Conservation (phyloP, 2,888 invertebrate species). For the Mechanitis mazaeus region DNA sequence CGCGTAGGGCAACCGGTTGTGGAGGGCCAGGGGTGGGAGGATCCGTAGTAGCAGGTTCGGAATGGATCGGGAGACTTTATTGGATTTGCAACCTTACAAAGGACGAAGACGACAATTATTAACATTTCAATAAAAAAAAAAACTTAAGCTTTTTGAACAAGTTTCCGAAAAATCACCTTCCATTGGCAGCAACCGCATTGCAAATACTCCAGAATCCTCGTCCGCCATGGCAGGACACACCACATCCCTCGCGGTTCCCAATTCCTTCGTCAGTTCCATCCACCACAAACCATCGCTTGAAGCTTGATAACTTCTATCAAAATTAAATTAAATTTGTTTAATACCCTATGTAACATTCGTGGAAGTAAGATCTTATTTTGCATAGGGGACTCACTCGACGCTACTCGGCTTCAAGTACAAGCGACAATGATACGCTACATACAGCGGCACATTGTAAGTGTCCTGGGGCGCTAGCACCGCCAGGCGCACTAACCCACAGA, state of each 20-base stretch:
- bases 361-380: slow-evolving; percentile 4
- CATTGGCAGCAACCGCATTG: slow-evolving; percentile 78
- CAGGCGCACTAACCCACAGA: slow-evolving; percentile 83
- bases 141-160: not conserved
- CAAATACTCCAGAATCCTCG: slow-evolving; percentile 78
- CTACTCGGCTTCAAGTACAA: slow-evolving; percentile 84
- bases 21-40: slow-evolving; percentile 83
- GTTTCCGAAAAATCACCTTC: slow-evolving; percentile 52
- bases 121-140: too few relatives aligned
- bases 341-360: not conserved
- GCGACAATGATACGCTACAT: slow-evolving; percentile 88
- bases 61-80: slow-evolving; percentile 69
- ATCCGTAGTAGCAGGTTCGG: slow-evolving; percentile 85
- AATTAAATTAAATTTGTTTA: not conserved
- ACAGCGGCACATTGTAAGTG: slow-evolving; percentile 84
- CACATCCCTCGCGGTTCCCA: slow-evolving; percentile 80
- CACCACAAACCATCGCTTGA: slow-evolving; percentile 86
- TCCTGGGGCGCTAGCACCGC: slow-evolving; percentile 85
- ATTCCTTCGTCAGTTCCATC: slow-evolving; percentile 83
- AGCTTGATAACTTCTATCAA: slow-evolving; percentile 80
- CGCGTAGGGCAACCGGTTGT: slow-evolving; percentile 86
- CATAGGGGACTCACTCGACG: slow-evolving; percentile 77
- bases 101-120: slow-evolving; percentile 1
- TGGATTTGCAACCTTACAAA: slow-evolving; percentile 54
- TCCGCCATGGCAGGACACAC: slow-evolving; percentile 81